phyloP scores from a whole-genome alignment of 2,797 vertebrate genomes.

The Neosalanx taihuensis region DNA sequence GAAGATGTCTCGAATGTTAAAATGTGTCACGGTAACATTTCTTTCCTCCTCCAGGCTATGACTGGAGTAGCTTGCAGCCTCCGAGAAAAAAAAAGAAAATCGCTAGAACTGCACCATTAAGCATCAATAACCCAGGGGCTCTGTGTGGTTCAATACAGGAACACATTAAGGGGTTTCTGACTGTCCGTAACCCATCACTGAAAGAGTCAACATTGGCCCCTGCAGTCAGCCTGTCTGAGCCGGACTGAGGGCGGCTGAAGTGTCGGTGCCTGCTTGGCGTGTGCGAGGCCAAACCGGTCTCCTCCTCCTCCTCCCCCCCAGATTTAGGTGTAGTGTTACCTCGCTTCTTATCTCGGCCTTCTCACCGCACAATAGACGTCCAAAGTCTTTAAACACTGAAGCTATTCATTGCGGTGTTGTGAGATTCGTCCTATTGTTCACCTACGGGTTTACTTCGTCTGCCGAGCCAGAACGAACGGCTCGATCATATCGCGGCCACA shows the following conservation, averaged over 20 bases:
- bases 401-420: slow-evolving; percentile 22
- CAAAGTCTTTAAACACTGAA: slow-evolving; percentile 33
- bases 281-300: slow-evolving; percentile 52
- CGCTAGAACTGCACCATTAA: slow-evolving; percentile 16
- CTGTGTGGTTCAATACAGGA: slow-evolving; percentile 12
- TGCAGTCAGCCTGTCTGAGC: slow-evolving; percentile 66
- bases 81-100: not conserved
- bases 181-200: slow-evolving; percentile 19
- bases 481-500: not conserved
- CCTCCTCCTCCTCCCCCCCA: slow-evolving; percentile 9
- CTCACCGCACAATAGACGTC: slow-evolving; percentile 40
- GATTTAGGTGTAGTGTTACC: slow-evolving; percentile 41
- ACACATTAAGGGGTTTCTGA: slow-evolving; percentile 20
- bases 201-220: slow-evolving; percentile 47
- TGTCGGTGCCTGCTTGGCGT: slow-evolving; percentile 59
- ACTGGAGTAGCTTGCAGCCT: not conserved
- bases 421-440: slow-evolving; percentile 11
- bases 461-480: slow-evolving; percentile 20
- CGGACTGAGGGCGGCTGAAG: slow-evolving; percentile 55
- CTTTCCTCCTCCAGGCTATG: not conserved
- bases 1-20: not conserved
- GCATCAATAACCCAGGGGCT: slow-evolving; percentile 11
- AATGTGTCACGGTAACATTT: not conserved
- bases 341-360: slow-evolving; percentile 54
- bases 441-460: slow-evolving; percentile 27